Conservation (phyloP, 2,888 invertebrate species). For the Ischnura elegans region DNA sequence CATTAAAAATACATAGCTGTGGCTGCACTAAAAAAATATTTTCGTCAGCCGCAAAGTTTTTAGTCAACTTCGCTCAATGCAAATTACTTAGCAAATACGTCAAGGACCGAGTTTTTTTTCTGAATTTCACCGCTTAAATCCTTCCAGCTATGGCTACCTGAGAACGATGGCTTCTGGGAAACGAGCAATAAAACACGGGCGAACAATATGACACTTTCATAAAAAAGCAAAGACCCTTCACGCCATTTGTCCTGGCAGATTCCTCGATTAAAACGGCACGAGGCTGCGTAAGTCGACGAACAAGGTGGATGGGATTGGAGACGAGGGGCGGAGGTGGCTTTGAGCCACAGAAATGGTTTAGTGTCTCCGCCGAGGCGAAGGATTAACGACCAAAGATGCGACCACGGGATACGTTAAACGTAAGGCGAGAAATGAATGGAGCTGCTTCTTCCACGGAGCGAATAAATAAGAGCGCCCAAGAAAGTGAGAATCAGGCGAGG, state of each 20-base stretch:
- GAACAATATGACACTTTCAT: background rate
- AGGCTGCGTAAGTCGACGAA: background rate
- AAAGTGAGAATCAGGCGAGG: background rate
- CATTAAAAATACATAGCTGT: too few relatives aligned
- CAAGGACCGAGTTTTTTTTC: too few relatives aligned
- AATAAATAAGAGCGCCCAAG: constrained; percentile 12
- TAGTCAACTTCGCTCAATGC: too few relatives aligned
- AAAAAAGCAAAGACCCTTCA: background rate
- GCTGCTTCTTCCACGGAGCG: constrained; percentile 20
- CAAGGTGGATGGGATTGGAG: background rate
- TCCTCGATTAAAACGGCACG: constrained; percentile 17
- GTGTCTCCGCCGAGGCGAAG: background rate
- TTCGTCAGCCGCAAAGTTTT: too few relatives aligned
- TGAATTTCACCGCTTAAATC: background rate
- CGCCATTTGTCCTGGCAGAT: constrained; percentile 34
- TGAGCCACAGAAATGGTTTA: constrained; percentile 38
- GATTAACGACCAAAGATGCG: constrained; percentile 27
- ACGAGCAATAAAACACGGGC: background rate
- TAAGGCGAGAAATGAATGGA: constrained; percentile 38
- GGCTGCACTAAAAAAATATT: too few relatives aligned
- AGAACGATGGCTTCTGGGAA: background rate
- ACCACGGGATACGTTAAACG: constrained; percentile 24
- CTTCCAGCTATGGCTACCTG: background rate
- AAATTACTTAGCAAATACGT: too few relatives aligned
- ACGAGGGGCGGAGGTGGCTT: background rate